These are phyloP conservation scores for Batillaria attramentaria DNA, from an alignment of 1,140 invertebrate genomes.

Conservation along the genomic window DNA sequence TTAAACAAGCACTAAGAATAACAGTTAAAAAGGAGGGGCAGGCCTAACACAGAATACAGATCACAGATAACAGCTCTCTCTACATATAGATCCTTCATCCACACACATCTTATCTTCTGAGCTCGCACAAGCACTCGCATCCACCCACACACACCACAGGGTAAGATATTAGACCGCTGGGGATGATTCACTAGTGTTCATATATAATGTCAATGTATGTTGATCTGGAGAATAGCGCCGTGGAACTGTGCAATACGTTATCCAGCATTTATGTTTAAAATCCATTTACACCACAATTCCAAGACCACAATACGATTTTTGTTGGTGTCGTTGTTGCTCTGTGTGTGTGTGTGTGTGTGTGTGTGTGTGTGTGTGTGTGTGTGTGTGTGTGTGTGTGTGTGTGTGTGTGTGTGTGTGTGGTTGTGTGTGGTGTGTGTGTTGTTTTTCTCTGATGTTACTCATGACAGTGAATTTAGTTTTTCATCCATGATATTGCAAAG, in stretches of 20 bases:
- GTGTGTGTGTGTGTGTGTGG: neutral
- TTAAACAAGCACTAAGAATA: no score
- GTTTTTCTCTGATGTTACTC: neutral
- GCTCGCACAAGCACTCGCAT: no score
- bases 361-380: neutral
- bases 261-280: neutral
- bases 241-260: neutral
- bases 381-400: neutral
- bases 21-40: no score
- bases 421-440: neutral
- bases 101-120: no score
- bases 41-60: no score
- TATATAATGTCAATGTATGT: neutral
- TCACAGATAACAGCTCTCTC: no score
- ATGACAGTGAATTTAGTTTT: neutral
- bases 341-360: neutral
- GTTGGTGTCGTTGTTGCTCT: neutral
- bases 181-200: no score
- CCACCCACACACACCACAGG: no score
- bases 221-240: neutral
- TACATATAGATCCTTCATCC: no score
- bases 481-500: neutral
- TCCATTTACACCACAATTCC: neutral
- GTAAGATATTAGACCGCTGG: no score
- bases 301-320: neutral